Conservation (phyloP, 64 coral and sea anemone genomes). For the Porites lutea region DNA sequence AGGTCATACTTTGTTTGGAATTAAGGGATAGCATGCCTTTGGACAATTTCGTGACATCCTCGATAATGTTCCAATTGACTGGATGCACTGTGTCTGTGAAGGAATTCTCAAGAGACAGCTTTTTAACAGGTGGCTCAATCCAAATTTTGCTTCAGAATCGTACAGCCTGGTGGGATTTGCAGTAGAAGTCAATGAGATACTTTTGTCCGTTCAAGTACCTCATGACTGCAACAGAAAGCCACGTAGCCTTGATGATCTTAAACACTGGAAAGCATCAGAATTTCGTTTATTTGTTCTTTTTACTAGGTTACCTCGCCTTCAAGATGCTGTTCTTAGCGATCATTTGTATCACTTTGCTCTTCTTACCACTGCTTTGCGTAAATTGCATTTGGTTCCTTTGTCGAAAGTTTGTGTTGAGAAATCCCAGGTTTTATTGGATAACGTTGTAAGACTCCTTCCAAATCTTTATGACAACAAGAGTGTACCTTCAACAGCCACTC, state of each 20-base stretch:
- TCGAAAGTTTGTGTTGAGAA: background rate
- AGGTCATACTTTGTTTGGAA: constrained; percentile 21
- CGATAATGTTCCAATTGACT: constrained; percentile 65
- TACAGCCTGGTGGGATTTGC: constrained; percentile 34
- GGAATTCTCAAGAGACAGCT: background rate
- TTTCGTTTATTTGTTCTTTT: constrained; percentile 60
- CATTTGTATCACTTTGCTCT: too few relatives aligned
- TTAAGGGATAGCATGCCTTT: constrained; percentile 57
- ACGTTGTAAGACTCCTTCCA: constrained; percentile 39
- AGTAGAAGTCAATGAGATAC: constrained; percentile 32
- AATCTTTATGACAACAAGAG: background rate
- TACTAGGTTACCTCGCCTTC: constrained; percentile 34
- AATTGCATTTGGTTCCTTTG: background rate
- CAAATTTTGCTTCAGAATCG: background rate
- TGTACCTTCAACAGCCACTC: constrained; percentile 80
- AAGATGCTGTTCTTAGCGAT: background rate
- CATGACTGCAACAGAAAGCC: constrained; percentile 68
- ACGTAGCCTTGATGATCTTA: constrained; percentile 13
- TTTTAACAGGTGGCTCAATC: too few relatives aligned
- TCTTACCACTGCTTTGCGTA: background rate
- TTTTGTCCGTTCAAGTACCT: constrained; percentile 52
- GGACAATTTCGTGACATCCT: constrained; percentile 35
- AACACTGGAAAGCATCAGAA: constrained; percentile 82
- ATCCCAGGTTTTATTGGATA: constrained; percentile 14
- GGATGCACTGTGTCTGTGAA: constrained; percentile 78